A percentile compares a stretch with the other conserved stretches of the same genome.
phyloP scores from a whole-genome alignment of 2,888 invertebrate species.

The Cerastis leucographa region DNA sequence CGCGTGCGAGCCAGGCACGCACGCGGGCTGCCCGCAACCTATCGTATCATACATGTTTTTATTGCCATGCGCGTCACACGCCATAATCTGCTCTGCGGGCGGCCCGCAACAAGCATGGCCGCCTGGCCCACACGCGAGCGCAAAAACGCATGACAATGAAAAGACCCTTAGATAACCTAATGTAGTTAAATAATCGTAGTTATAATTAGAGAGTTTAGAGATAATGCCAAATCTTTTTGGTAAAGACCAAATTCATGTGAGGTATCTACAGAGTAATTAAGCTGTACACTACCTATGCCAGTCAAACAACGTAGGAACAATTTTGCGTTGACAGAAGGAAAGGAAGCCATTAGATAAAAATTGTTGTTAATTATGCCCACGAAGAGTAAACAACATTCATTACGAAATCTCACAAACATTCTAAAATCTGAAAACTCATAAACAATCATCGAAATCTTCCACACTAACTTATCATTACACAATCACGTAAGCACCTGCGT shows the following conservation, averaged over 20 bases:
- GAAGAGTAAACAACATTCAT: neutral
- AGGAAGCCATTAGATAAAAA: neutral
- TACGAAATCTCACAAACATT: slow-evolving; percentile 31
- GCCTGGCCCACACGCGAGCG: too few species aligned
- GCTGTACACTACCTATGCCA: neutral
- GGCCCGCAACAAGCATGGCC: too few species aligned
- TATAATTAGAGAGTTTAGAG: too few species aligned
- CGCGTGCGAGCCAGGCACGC: too few species aligned
- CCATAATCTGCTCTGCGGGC: too few species aligned
- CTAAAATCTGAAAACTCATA: slow-evolving; percentile 26
- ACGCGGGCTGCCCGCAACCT: too few species aligned
- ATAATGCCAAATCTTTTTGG: neutral
- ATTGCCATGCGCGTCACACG: too few species aligned
- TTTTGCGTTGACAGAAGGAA: neutral
- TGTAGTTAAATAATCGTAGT: too few species aligned
- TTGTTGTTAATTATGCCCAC: neutral
- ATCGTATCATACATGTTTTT: too few species aligned
- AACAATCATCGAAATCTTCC: slow-evolving; percentile 29
- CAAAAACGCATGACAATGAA: too few species aligned
- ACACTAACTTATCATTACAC: slow-evolving; percentile 48
- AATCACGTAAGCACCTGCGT: slow-evolving; percentile 38
- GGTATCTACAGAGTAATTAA: neutral
- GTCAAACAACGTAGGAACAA: neutral
- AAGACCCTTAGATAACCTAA: too few species aligned
- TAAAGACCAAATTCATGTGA: neutral